Conservation (phyloP, 2,797 vertebrate species). For the Miichthys miiuy region DNA sequence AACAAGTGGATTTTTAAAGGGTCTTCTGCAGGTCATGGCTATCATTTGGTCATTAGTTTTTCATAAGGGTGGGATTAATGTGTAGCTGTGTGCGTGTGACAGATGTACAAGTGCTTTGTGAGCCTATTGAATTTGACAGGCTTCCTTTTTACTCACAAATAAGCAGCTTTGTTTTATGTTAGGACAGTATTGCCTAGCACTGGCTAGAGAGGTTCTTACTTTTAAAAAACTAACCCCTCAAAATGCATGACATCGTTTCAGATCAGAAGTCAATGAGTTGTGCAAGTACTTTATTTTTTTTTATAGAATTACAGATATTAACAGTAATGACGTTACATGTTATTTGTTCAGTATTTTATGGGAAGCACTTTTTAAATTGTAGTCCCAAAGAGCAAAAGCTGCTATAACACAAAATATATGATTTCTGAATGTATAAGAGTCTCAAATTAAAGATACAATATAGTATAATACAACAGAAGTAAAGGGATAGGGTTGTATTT, state of each 20-base stretch:
- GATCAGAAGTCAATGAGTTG: not conserved
- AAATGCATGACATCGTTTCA: not conserved
- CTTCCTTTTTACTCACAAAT: constrained; percentile 7
- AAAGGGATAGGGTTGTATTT: not conserved
- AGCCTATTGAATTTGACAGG: constrained; percentile 6
- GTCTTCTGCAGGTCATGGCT: constrained; percentile 53
- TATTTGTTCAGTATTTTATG: not conserved
- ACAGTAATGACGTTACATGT: not conserved
- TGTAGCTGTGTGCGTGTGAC: constrained; percentile 25
- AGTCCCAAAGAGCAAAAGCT: not conserved
- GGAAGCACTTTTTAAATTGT: not conserved
- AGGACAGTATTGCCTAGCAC: not conserved
- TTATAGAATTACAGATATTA: not conserved
- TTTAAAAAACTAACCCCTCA: not conserved
- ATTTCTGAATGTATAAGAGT: not conserved
- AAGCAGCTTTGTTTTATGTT: not conserved
- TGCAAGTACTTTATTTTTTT: not conserved
- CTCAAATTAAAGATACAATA: not conserved
- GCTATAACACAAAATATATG: not conserved
- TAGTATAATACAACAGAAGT: not conserved
- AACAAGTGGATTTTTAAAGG: constrained; percentile 34
- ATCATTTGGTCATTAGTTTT: constrained; percentile 67
- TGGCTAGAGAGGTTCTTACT: not conserved
- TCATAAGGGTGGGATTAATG: constrained; percentile 57
- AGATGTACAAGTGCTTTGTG: constrained; percentile 34